phyloP scores from a whole-genome alignment of 1,140 invertebrate genomes.

The Agrypnia vestita region DNA sequence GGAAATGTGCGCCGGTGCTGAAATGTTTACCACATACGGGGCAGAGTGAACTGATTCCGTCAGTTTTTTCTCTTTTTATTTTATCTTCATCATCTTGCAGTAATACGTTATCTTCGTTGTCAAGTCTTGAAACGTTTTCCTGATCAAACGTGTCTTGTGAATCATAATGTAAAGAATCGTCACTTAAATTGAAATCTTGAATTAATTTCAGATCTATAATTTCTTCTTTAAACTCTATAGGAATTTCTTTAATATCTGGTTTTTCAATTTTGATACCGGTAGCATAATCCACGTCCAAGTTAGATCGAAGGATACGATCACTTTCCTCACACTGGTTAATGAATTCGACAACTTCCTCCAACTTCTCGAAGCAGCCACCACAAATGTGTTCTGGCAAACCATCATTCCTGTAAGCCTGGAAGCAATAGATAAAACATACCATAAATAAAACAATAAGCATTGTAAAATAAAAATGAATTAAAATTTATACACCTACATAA shows the following conservation, averaged over 20 bases:
- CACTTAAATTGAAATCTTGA: no score
- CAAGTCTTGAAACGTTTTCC: neutral
- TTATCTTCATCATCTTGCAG: neutral
- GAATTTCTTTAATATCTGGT: no score
- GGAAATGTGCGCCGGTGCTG: neutral
- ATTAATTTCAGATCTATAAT: no score
- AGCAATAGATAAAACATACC: neutral
- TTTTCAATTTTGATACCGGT: no score
- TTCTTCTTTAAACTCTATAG: no score
- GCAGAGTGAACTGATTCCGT: neutral
- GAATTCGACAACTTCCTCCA: conserved; percentile 19
- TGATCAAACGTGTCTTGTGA: neutral
- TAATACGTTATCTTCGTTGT: conserved; percentile 1
- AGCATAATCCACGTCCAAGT: no score
- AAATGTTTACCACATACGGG: no score
- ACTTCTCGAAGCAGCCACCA: neutral
- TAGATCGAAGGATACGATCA: conserved; percentile 5
- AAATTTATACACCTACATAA: no score
- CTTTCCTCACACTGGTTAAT: conserved; percentile 31
- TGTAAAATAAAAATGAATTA: no score
- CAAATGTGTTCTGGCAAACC: conserved; percentile 34
- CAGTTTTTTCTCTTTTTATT: no score
- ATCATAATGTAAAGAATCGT: conserved; percentile 9
- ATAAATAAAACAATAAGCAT: no score
- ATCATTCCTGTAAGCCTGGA: conserved; percentile 29